A percentile compares a stretch with the other conserved stretches of the same genome.
phyloP scores from a whole-genome alignment of 2,888 invertebrate genomes.

The Himalopsyche anomala region DNA sequence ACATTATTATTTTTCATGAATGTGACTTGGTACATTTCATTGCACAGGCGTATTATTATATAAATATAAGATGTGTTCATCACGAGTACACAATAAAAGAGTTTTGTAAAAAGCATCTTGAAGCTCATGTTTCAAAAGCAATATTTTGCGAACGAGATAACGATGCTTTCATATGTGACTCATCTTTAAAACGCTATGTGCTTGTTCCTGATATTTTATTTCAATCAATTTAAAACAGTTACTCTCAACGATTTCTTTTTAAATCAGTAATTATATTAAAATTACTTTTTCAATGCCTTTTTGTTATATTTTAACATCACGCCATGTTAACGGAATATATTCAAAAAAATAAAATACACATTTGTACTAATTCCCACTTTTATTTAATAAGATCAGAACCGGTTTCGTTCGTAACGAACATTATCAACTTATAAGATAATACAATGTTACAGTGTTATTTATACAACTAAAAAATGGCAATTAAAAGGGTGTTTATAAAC shows the following conservation, averaged over 20 bases:
- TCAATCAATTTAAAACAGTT: background rate
- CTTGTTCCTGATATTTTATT: constrained; percentile 3
- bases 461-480: too few relatives aligned
- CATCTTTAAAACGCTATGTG: constrained; percentile 20
- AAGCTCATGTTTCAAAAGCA: constrained; percentile 32
- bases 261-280: too few relatives aligned
- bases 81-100: constrained; percentile 29
- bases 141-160: constrained; percentile 18
- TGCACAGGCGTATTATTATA: background rate
- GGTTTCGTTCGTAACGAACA: too few relatives aligned
- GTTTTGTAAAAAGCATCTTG: constrained; percentile 11
- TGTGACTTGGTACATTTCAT: background rate
- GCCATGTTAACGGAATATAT: too few relatives aligned
- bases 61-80: constrained; percentile 24
- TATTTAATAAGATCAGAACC: too few relatives aligned
- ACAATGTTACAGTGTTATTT: too few relatives aligned
- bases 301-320: too few relatives aligned
- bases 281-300: too few relatives aligned
- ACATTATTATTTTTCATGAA: background rate
- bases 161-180: constrained; percentile 32
- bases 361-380: too few relatives aligned
- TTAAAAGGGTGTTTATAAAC: too few relatives aligned
- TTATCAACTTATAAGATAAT: too few relatives aligned
- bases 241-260: background rate
- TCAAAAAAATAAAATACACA: too few relatives aligned